Percentiles rank a stretch among this genome's conserved stretches.
Conservation (phyloP, 2,888 invertebrate genomes). For the Baccha elongata region DNA sequence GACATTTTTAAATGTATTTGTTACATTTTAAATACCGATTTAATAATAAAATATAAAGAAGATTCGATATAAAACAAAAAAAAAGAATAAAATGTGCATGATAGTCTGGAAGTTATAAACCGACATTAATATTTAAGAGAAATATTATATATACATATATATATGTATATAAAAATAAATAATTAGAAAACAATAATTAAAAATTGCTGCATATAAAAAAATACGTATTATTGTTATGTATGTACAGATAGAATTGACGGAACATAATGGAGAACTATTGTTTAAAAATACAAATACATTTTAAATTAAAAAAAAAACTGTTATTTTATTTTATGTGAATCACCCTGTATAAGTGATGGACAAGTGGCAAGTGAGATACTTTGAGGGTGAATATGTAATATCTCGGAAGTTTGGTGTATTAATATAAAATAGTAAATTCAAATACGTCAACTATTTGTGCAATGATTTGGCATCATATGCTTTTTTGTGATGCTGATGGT, state of each 20-base stretch:
- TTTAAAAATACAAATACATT: conserved; percentile 71
- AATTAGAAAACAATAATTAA: conserved; percentile 36
- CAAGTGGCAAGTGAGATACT: too few species aligned
- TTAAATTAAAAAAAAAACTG: conserved; percentile 53
- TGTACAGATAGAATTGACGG: conserved; percentile 60
- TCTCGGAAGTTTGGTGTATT: too few species aligned
- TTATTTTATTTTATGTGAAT: background rate
- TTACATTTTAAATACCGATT: conserved; percentile 26
- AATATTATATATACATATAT: conserved; percentile 48
- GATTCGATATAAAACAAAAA: conserved; percentile 11
- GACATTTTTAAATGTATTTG: conserved; percentile 21
- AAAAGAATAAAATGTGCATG: conserved; percentile 27
- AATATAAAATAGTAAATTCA: too few species aligned
- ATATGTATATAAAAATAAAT: conserved; percentile 27
- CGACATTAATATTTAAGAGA: conserved; percentile 52
- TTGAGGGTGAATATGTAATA: too few species aligned
- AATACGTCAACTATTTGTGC: too few species aligned
- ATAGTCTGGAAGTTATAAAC: conserved; percentile 31
- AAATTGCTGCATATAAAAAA: conserved; percentile 57
- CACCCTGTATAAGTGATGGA: too few species aligned
- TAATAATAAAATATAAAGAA: conserved; percentile 19
- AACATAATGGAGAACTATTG: conserved; percentile 62
- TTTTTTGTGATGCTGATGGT: too few species aligned
- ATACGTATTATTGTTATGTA: conserved; percentile 69
- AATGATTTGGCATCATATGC: too few species aligned